These are phyloP conservation scores for Tipula lateralis DNA, from an alignment of 2,888 invertebrate species.

Conservation along the genomic window DNA sequence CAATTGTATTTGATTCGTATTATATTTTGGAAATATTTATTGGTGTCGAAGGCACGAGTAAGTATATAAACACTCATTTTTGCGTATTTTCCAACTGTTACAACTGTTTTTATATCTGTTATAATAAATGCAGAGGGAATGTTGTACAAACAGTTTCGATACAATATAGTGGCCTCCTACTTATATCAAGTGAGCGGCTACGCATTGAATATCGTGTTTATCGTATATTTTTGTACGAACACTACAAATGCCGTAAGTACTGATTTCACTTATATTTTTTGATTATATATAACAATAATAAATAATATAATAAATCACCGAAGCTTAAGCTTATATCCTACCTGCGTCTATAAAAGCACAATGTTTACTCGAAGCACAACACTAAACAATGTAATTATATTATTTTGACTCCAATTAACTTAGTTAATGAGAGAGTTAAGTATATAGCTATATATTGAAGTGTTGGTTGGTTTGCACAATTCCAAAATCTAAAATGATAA, in stretches of 20 bases:
- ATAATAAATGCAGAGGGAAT: neutral
- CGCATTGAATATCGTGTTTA: neutral
- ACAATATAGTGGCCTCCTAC: neutral
- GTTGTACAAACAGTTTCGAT: neutral
- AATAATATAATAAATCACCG: neutral
- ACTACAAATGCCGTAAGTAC: slow-evolving; percentile 25
- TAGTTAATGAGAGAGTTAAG: too few relatives aligned
- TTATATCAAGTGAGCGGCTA: neutral
- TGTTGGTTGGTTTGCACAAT: too few relatives aligned
- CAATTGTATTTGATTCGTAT: slow-evolving; percentile 20
- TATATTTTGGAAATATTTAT: slow-evolving; percentile 25
- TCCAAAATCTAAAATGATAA: neutral
- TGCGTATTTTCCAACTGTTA: too few relatives aligned
- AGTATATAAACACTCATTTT: too few relatives aligned
- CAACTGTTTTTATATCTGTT: too few relatives aligned
- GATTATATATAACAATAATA: neutral
- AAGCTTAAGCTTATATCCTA: neutral
- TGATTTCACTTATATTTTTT: too few relatives aligned
- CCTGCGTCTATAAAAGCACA: neutral
- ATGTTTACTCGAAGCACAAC: too few relatives aligned
- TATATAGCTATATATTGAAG: too few relatives aligned
- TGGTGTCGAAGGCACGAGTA: neutral
- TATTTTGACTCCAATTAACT: too few relatives aligned
- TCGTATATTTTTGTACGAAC: neutral
- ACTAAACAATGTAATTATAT: too few relatives aligned